Evolutionary conservation across 2,888 invertebrate species (phyloP), one percentile per base, ranked within the genome.

Genomic region (Bombylius major): DNA sequence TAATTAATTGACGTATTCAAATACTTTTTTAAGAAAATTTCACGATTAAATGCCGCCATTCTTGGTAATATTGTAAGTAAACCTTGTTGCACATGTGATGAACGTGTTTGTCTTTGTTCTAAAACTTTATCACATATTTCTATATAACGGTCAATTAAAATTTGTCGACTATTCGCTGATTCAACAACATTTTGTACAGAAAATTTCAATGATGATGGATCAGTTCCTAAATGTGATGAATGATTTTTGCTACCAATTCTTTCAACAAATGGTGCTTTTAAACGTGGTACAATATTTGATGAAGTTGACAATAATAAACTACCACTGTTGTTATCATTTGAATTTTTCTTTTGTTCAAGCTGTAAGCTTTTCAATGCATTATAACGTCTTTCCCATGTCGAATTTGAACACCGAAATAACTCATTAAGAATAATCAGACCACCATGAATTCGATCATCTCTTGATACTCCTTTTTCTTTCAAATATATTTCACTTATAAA

Each of bases 351-450:
- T 11, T 68, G 62, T 57, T 70, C 72, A 5, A 73, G 71, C 48
- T 79, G 75, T 0, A 81, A 66, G 53, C 81, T 79, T 76, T 87
- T 86, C 1, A 90, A 71, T n/a, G 78, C 75, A 56, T 84, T 84
- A 66, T 89, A 89, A 62, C 83, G 85, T 52, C 82, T 79, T 67
- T 93, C 92, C 91, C 92, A 93, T 33, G 81, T 81, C 0, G 88
- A 83, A 76, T 96, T 94, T 47, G 92, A 87, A 69, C 91, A 91
- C 56, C 96, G 80, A 14, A 99, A 77, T 4, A 99, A 76, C 73
- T 99, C 99, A 75, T 98, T 97, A 36, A 97, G 77, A 31, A 97
- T 89, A 46, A 98, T 79, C 13, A 98, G 76, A 1, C 93, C 91
- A 39, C 96, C 96, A 70, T 98, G 97, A 31, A 91, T 84, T 69